phyloP scores from a whole-genome alignment of 2,888 invertebrate genomes.

The Salpingus planirostris region DNA sequence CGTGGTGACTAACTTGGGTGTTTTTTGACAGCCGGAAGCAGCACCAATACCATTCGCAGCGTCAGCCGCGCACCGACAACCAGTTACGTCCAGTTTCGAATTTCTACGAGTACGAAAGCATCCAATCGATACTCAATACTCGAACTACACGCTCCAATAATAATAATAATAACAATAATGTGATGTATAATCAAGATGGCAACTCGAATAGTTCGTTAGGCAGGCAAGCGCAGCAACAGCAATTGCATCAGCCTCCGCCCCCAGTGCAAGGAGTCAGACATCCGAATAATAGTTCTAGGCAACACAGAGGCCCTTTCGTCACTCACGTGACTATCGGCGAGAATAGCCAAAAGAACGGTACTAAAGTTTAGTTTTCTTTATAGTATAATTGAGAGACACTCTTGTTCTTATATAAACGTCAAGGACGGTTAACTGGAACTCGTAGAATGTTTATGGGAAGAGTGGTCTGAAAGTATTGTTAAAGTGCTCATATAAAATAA shows the following conservation, averaged over 20 bases:
- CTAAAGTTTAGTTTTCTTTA: conserved; percentile 30
- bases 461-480: too few species aligned
- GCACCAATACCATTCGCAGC: conserved; percentile 57
- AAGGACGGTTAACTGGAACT: too few species aligned
- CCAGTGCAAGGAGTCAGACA: conserved; percentile 15
- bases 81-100: conserved; percentile 66
- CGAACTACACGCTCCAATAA: conserved; percentile 22
- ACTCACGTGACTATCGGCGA: conserved; percentile 55
- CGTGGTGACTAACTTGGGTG: too few species aligned
- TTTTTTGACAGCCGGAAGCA: conserved; percentile 57
- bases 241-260: conserved; percentile 11
- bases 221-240: conserved; percentile 24
- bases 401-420: too few species aligned
- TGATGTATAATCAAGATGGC: conserved; percentile 22
- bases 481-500: too few species aligned
- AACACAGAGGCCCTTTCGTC: conserved; percentile 48
- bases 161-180: conserved; percentile 25
- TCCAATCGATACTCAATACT: conserved; percentile 51
- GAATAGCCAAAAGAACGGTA: conserved; percentile 38
- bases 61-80: conserved; percentile 43
- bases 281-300: conserved; percentile 13
- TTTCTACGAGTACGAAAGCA: conserved; percentile 77
- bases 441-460: too few species aligned
- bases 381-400: too few species aligned
- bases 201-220: conserved; percentile 34